A percentile compares a stretch with the other conserved stretches of the same genome.
Conservation (phyloP, 2,113 vertebrate species). For the Odontesthes bonariensis region DNA sequence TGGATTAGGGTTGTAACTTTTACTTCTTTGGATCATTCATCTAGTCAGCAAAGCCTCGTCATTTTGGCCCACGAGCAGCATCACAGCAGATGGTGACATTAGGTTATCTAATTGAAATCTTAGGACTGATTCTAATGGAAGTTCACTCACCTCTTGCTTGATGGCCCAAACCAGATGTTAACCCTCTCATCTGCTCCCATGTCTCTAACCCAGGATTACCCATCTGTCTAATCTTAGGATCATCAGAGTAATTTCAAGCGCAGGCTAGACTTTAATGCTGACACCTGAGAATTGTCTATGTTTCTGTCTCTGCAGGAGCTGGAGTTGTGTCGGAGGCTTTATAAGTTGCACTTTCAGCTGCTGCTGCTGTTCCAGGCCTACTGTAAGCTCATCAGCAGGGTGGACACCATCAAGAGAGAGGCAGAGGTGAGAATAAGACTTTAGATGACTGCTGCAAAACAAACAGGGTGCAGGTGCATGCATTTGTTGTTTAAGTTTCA, state of each 20-base stretch:
- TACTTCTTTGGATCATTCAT: slow-evolving; percentile 7
- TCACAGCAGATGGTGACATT: slow-evolving; percentile 31
- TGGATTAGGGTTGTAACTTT: slow-evolving; percentile 29
- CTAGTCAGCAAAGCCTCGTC: neutral
- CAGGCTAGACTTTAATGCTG: neutral
- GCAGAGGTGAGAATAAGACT: slow-evolving; percentile 86
- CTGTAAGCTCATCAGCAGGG: slow-evolving; percentile 95
- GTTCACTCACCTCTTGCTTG: slow-evolving; percentile 44
- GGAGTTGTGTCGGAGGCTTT: slow-evolving; percentile 95
- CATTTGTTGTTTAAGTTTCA: too few species aligned
- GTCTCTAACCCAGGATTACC: slow-evolving; percentile 72
- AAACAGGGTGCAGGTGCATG: neutral
- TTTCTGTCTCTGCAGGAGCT: slow-evolving; percentile 87
- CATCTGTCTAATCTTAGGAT: slow-evolving; percentile 61
- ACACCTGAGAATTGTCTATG: neutral
- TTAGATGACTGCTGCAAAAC: neutral
- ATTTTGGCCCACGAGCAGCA: neutral
- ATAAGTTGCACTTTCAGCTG: slow-evolving; percentile 98
- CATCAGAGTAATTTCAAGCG: slow-evolving; percentile 33
- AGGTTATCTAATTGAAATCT: slow-evolving; percentile 38
- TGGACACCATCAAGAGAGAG: slow-evolving; percentile 94
- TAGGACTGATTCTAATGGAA: slow-evolving; percentile 52
- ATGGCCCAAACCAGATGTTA: slow-evolving; percentile 52
- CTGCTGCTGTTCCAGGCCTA: slow-evolving; percentile 98
- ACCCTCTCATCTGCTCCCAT: slow-evolving; percentile 65